Base-by-base conservation (phyloP, 2,797 vertebrate species). In the Phrynocephalus guinanensis region DNA sequence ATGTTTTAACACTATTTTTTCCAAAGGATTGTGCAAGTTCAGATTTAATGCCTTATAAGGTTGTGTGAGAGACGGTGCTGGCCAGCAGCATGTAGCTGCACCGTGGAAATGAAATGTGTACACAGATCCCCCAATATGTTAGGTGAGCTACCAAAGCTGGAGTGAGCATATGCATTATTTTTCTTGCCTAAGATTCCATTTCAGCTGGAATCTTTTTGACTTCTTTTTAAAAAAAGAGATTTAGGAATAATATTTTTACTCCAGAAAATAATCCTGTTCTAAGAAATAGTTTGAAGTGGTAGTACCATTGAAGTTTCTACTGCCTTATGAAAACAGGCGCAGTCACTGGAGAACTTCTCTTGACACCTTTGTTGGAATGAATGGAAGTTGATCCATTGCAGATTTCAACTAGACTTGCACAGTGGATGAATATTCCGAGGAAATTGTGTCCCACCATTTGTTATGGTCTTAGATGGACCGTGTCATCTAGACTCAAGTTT, bases 1-100 rank as follows among this genome's bases (percentile, higher is more conserved):
- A 92, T 95, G 94, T 94, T 96, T 96, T 96, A 96, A 96, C 96
- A 96, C 94, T 97, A 96, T 93, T 94, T 96, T 92, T 93, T 15
- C 93, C 93, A 93, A 92, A 90, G 91, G 93, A 87, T 93, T 75
- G 88, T 13, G 60, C 91, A 91, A 87, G 88, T 94, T 94, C 91
- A 91, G 83, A 90, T 90, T 92, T 94, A 95, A 94, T 96, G 97
- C 96, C 97, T 97, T 97, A 97, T 79, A 91, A 89, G 94, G 91
- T 88, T 92, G 84, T 67, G 28, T 87, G 91, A 87, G 79, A 92
- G 91, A 88, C 92, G 89, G 84, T 60, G 87, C 72, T 63, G 90
- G 56, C 44, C 38, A 81, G 78, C 83, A 75, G 91, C 87, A 92
- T 90, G 87, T 87, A 87, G 86, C 91, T 93, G 87, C 85, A 84